Base-by-base conservation (phyloP, 2,113 vertebrate species). In the Psittacus erithacus region DNA sequence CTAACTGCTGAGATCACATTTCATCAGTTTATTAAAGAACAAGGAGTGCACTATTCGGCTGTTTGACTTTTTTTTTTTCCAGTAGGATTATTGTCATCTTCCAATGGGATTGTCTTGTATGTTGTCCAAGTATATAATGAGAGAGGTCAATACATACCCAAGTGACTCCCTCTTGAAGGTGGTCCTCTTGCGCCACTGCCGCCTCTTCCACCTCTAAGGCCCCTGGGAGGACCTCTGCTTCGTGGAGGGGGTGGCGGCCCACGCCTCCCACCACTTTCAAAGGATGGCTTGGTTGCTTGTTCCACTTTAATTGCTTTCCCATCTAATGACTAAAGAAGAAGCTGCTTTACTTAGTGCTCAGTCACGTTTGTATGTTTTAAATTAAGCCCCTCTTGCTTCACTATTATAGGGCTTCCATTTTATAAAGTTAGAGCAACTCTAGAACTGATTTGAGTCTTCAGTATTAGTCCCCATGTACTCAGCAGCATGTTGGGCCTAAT, bases 261-360 rank as follows among this genome's bases (percentile, higher is more conserved):
- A 80, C 99, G 98, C 44, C 99, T 98, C 59, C 98, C 98, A 83
- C 97, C 97, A 92, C 98, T 98, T 97, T 99, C 99, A 98, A 99
- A 99, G 90, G 98, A 98, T 91, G 99, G 99, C 92, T 99, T 99
- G 93, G 99, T 99, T 74, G 99, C 99, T 98, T 99, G 99, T 96
- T 99, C 99, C 87, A 99, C 99, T 97, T 99, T 99, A 96, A 99
- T 99, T 88, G 99, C 98, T 94, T 99, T 99, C 69, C 99, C 99
- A 98, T 99, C 99, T 93, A 99, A 98, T 69, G 99, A 99, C 99
- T 99, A 92, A 89, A 93, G 94, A 86, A 95, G 85, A 92, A 96
- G 90, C 96, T 94, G 94, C 89, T 97, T 96, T 95, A 96, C 93
- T 97, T 95, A 97, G 70, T 94, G 93, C 95, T 93, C 92, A 95